phyloP scores from a whole-genome alignment of 2,797 vertebrate species.

The Crypturellus tataupa region DNA sequence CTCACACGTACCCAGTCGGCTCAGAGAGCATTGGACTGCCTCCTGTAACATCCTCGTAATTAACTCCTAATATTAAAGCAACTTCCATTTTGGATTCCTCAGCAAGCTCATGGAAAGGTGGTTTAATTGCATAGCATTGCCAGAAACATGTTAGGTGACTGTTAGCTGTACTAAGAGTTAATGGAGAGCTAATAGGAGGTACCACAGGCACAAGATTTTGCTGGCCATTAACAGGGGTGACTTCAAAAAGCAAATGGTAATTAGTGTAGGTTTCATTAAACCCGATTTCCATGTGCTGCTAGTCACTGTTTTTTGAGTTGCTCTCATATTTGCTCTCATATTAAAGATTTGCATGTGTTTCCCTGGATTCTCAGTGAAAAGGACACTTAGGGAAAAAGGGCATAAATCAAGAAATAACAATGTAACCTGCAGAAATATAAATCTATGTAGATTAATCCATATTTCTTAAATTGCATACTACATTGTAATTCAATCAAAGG shows the following conservation, averaged over 20 bases:
- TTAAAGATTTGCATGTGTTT: conserved; percentile 51
- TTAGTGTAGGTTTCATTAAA: conserved; percentile 54
- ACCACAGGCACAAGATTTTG: conserved; percentile 66
- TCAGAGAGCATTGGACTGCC: conserved; percentile 31
- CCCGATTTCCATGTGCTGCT: conserved; percentile 49
- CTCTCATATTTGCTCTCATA: conserved; percentile 10
- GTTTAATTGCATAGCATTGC: conserved; percentile 61
- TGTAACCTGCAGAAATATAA: conserved; percentile 78
- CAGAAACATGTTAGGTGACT: conserved; percentile 57
- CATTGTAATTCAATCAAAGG: conserved; percentile 78
- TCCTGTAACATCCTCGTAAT: conserved; percentile 44
- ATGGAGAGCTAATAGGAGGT: conserved; percentile 51
- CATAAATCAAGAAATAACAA: conserved; percentile 74
- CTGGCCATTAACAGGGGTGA: conserved; percentile 61
- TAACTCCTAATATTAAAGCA: conserved; percentile 60
- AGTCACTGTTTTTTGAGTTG: conserved; percentile 24
- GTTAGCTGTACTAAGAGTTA: conserved; percentile 45
- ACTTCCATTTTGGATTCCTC: conserved; percentile 31
- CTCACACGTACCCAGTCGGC: conserved; percentile 17
- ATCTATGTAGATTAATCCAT: conserved; percentile 75
- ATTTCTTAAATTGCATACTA: conserved; percentile 71
- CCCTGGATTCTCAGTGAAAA: conserved; percentile 55
- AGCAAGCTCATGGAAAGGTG: conserved; percentile 46
- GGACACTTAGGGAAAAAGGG: conserved; percentile 38
- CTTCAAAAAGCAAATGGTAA: conserved; percentile 65